These are phyloP conservation scores for Trichogramma pretiosum DNA, from an alignment of 1,140 invertebrate genomes.

Conservation along the genomic window DNA sequence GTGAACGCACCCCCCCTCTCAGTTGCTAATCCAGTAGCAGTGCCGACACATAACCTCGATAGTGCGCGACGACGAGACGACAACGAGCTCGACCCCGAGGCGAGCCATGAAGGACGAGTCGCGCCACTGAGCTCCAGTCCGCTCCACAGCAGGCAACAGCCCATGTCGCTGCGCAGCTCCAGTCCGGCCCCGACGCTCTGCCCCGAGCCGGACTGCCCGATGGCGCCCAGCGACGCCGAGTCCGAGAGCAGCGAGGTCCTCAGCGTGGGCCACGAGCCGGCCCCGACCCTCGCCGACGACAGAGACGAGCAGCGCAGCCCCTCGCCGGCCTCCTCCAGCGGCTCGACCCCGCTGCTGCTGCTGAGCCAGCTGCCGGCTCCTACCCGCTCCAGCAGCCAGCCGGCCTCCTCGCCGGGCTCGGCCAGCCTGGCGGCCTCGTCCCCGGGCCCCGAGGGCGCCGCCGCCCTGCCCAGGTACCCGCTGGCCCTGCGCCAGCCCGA, in stretches of 20 bases:
- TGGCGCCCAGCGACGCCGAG: conserved; percentile 37
- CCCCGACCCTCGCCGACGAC: conserved; percentile 34
- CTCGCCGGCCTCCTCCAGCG: conserved; percentile 35
- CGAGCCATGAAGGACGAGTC: too few species aligned
- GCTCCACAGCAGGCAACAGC: conserved; percentile 11
- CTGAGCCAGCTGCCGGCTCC: conserved; percentile 24
- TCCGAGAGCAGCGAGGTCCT: conserved; percentile 44
- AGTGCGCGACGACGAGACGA: too few species aligned
- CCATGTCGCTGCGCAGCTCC: conserved; percentile 2
- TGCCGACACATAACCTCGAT: too few species aligned
- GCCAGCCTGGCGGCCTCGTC: conserved; percentile 22
- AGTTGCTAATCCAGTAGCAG: too few species aligned
- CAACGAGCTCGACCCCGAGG: too few species aligned
- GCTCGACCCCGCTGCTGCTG: conserved; percentile 27
- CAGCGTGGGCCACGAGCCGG: conserved; percentile 52
- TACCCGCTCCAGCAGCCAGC: conserved; percentile 10
- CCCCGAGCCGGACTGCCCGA: conserved; percentile 6
- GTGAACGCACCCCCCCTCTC: too few species aligned
- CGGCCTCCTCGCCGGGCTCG: conserved; percentile 26
- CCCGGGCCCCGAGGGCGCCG: conserved; percentile 33
- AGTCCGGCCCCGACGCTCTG: not conserved
- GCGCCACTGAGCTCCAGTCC: too few species aligned
- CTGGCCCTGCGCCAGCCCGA: too few species aligned
- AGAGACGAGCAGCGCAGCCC: too few species aligned
- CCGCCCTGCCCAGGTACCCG: conserved; percentile 32